Conservation (phyloP, 1,140 invertebrate species). For the Anthonomus grandis region DNA sequence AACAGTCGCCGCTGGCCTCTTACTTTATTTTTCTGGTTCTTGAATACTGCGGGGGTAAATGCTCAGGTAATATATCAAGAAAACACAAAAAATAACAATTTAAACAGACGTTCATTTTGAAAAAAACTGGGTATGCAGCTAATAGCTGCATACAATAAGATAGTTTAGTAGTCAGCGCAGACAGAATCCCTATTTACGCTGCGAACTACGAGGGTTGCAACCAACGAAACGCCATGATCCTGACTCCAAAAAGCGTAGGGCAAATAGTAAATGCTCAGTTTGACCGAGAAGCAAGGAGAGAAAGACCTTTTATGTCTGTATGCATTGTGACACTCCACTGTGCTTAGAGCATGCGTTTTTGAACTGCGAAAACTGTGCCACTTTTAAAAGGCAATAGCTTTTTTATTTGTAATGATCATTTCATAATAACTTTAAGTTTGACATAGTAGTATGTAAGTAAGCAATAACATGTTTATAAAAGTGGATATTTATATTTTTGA, state of each 20-base stretch:
- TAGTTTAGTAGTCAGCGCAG: not conserved
- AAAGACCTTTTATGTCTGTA: not conserved
- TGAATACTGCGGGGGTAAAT: not conserved
- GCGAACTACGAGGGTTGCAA: not conserved
- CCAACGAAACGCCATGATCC: not conserved
- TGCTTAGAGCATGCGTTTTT: not conserved
- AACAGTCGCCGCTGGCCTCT: not conserved
- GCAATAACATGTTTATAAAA: not conserved
- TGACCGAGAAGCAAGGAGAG: constrained; percentile 3
- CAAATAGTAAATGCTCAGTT: constrained; percentile 1
- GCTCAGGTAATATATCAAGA: not conserved
- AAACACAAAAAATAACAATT: not conserved
- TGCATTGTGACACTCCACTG: not conserved
- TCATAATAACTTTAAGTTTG: not conserved
- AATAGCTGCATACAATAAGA: no score
- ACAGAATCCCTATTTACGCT: not conserved
- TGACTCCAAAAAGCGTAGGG: constrained; percentile 1
- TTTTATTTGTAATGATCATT: not conserved
- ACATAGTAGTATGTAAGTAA: not conserved
- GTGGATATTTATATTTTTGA: not conserved
- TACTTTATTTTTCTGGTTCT: not conserved
- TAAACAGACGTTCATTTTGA: not conserved
- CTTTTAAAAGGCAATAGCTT: not conserved
- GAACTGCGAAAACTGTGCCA: not conserved
- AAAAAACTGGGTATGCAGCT: not conserved